These are phyloP conservation scores for Chaetodon trifasciatus DNA, from an alignment of 2,797 vertebrate species.

Conservation along the genomic window DNA sequence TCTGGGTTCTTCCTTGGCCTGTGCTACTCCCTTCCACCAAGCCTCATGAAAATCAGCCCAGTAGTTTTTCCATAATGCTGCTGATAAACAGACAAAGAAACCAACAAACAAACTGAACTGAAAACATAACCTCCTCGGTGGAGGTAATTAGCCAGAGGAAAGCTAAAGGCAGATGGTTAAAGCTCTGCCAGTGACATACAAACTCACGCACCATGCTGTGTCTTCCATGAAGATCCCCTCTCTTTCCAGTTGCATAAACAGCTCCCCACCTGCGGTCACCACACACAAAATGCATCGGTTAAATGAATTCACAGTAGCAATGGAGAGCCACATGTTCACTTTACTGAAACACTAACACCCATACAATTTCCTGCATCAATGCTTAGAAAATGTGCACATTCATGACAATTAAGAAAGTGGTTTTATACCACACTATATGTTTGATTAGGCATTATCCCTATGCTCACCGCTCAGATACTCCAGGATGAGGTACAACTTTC, in stretches of 20 bases:
- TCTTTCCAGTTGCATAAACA: conserved; percentile 99
- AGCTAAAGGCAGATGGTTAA: not conserved
- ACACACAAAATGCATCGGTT: conserved; percentile 11
- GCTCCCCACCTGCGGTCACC: conserved; percentile 91
- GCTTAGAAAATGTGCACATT: not conserved
- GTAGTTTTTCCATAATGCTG: no score
- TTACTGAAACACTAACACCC: not conserved
- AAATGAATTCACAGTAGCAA: conserved; percentile 1
- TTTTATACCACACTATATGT: not conserved
- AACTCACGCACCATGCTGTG: conserved; percentile 93
- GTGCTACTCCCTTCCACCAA: no score
- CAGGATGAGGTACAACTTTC: conserved; percentile 99
- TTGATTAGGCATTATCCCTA: conserved; percentile 1
- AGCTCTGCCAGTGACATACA: not conserved
- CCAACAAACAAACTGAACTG: no score
- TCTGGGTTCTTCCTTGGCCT: no score
- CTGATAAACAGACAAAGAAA: no score
- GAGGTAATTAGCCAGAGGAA: not conserved
- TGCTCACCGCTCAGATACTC: conserved; percentile 98
- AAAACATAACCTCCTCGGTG: no score
- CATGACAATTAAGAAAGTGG: not conserved
- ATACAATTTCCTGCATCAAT: not conserved
- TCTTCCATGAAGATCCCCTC: conserved; percentile 99
- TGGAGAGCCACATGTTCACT: not conserved
- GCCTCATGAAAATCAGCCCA: no score